phyloP scores from a whole-genome alignment of 2,797 vertebrate species.

The Cheirogaleus major region DNA sequence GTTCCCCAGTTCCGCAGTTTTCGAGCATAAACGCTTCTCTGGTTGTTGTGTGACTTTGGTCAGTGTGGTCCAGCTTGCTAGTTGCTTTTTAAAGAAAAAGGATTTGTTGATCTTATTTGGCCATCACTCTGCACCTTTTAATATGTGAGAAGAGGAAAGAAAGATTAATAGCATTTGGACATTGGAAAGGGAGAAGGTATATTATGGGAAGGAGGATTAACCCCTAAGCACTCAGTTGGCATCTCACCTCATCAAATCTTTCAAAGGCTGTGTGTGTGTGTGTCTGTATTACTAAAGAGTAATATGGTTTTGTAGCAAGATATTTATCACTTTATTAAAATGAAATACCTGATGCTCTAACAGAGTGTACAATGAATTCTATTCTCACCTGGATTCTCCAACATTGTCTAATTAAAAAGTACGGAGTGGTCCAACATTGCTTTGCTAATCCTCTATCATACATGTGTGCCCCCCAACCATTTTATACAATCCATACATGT shows the following conservation, averaged over 20 bases:
- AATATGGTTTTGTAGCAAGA: background rate
- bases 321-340: background rate
- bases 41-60: background rate
- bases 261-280: background rate
- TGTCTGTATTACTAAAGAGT: background rate
- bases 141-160: background rate
- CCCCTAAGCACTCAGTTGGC: background rate
- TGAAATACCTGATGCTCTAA: background rate
- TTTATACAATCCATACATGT: background rate
- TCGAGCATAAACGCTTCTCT: background rate
- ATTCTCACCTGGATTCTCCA: background rate
- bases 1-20: background rate
- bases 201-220: background rate
- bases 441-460: background rate
- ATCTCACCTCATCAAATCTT: background rate
- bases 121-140: background rate
- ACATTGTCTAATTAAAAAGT: background rate
- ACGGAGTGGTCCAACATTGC: background rate
- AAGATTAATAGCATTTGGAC: background rate
- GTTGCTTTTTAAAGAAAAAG: background rate
- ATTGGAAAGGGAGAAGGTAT: background rate
- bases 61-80: background rate
- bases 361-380: background rate
- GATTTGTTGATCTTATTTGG: background rate
- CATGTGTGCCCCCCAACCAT: background rate